These are phyloP conservation scores for Macrosiphum euphorbiae DNA, from an alignment of 2,888 invertebrate genomes.

Conservation along the genomic window DNA sequence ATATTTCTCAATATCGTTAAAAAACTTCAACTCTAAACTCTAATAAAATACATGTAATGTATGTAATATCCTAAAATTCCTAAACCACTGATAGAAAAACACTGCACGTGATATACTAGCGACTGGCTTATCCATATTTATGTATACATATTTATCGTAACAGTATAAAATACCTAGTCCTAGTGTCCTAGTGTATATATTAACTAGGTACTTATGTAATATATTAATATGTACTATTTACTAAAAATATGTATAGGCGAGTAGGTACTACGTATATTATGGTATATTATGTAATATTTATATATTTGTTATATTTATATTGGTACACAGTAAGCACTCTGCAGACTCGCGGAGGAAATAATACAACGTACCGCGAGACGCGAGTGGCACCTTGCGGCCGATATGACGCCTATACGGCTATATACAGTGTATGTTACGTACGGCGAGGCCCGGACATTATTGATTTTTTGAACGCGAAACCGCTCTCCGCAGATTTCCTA, in stretches of 20 bases:
- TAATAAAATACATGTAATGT: too few relatives aligned
- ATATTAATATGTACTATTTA: too few relatives aligned
- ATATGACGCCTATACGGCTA: background rate
- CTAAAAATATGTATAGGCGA: background rate
- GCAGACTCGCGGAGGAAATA: background rate
- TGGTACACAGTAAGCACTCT: background rate
- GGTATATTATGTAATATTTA: background rate
- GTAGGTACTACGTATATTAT: background rate
- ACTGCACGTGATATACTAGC: too few relatives aligned
- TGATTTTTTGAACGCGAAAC: constrained; percentile 31
- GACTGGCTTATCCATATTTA: background rate
- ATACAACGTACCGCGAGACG: background rate
- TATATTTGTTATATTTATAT: background rate
- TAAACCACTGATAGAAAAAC: background rate
- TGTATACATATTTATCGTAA: background rate
- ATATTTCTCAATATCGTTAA: background rate
- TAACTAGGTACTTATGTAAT: too few relatives aligned
- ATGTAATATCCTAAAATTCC: background rate
- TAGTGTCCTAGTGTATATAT: background rate
- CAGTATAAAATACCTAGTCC: background rate
- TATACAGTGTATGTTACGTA: background rate
- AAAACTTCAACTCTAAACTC: background rate
- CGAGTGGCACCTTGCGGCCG: background rate
- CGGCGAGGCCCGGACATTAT: background rate
- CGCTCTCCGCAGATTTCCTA: constrained; percentile 27